A percentile compares a stretch with the other conserved stretches of the same genome.
phyloP scores from a whole-genome alignment of 2,797 vertebrate species.

The Pseudopleuronectes americanus region DNA sequence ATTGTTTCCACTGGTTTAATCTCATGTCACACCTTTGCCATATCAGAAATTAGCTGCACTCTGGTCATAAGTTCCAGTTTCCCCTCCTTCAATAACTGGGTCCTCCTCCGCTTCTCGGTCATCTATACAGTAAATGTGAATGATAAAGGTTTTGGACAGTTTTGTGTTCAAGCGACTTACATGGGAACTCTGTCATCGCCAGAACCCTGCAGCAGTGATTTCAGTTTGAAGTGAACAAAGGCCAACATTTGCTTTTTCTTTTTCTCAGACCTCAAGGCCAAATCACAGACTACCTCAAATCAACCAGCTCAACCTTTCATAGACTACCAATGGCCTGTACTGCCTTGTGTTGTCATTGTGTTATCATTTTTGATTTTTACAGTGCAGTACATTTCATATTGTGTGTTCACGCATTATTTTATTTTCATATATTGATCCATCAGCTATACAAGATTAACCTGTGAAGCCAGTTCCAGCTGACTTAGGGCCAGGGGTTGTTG shows the following conservation, averaged over 20 bases:
- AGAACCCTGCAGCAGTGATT: slow-evolving; percentile 9
- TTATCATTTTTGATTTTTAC: slow-evolving; percentile 2
- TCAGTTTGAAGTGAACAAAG: slow-evolving; percentile 2
- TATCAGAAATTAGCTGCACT: slow-evolving; percentile 13
- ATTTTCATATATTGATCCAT: neutral
- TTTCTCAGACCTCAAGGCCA: slow-evolving; percentile 51
- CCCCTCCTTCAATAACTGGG: neutral
- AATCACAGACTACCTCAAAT: slow-evolving; percentile 70
- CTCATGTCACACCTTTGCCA: slow-evolving; percentile 28
- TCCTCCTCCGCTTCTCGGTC: slow-evolving; percentile 2
- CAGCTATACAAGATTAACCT: neutral
- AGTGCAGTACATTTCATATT: slow-evolving; percentile 8
- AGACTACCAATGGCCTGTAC: slow-evolving; percentile 50
- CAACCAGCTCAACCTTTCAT: slow-evolving; percentile 45
- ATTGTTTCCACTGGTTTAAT: slow-evolving; percentile 34
- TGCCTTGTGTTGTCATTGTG: slow-evolving; percentile 7
- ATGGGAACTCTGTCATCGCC: neutral
- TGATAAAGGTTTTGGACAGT: neutral
- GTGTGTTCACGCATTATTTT: neutral
- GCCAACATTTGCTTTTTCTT: slow-evolving; percentile 30
- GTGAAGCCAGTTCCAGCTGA: neutral
- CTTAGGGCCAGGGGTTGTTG: too few species aligned
- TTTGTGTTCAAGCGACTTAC: neutral
- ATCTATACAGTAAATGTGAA: neutral
- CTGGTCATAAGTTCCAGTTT: slow-evolving; percentile 1